These are phyloP conservation scores for Samia ricini DNA, from an alignment of 1,140 invertebrate species.

Conservation along the genomic window DNA sequence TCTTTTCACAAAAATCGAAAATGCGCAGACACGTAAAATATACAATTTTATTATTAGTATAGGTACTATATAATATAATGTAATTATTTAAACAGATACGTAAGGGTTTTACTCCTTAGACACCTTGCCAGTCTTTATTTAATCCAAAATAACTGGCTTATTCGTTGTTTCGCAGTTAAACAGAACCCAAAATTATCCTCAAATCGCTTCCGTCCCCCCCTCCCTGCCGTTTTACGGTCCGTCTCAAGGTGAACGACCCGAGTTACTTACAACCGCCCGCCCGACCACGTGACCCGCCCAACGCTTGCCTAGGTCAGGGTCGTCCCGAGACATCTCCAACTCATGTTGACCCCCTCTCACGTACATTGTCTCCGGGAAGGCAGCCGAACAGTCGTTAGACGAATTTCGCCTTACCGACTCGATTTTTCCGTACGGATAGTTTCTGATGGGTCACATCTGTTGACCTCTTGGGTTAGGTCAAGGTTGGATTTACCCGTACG, in stretches of 20 bases:
- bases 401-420: constrained; percentile 47
- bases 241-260: constrained; percentile 69
- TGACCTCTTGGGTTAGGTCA: constrained; percentile 60
- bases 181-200: neutral
- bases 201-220: constrained; percentile 23
- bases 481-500: constrained; percentile 17
- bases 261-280: constrained; percentile 53
- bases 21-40: too few species aligned
- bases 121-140: neutral
- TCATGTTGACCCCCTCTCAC: constrained; percentile 36
- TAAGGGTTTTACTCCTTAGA: neutral
- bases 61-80: too few species aligned
- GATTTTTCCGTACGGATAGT: constrained; percentile 71
- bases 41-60: too few species aligned
- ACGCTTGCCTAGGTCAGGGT: constrained; percentile 67
- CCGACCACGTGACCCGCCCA: constrained; percentile 61
- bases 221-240: constrained; percentile 26
- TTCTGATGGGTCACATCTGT: constrained; percentile 47
- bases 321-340: constrained; percentile 46
- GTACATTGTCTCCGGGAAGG: constrained; percentile 11
- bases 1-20: too few species aligned
- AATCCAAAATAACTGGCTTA: neutral
- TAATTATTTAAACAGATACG: too few species aligned
- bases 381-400: constrained; percentile 30
- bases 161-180: neutral